Base-by-base conservation (phyloP, 2,113 vertebrate genomes). In the Pampusana beccarii region DNA sequence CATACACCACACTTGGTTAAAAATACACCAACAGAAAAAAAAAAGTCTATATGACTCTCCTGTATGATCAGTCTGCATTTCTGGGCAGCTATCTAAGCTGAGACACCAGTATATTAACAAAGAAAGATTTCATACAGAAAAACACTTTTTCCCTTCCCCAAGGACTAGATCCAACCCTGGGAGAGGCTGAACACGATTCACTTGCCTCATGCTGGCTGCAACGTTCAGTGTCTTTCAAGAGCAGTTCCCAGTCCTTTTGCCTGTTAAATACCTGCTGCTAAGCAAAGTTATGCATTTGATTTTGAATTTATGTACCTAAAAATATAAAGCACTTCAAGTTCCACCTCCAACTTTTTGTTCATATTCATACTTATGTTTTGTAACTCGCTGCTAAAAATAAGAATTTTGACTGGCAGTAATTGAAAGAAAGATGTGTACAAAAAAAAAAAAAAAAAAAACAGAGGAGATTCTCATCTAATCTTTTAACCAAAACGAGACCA, bases 331-430 rank as follows among this genome's bases (percentile, higher is more conserved):
- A n/a, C 44, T 72, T 57, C 38, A 56, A 79, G 66, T 88, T 75
- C 78, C 70, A 79, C 93, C 78, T 91, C 81, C 91, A 92, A 74
- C 72, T 83, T 92, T 65, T 86, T 78, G 72, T 92, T 93, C 64
- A 0, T 42, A 80, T 90, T 90, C 62, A n/a, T 42, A 34, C 70
- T 83, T 80, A 3, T 1, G 24, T 95, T 95, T 91, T 91, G 70
- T 87, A 91, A 78, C 80, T 58, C 56, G 9, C n/a, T 56, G 48
- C 83, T 92, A 93, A 90, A 97, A 95, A 91, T 67, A 86, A 60
- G 51, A 62, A 79, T 94, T 88, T 62, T 88, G 75, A 81, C 57
- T 87, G 89, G 61, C 57, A 81, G 69, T 48, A 56, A 86, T 3
- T 69, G 31, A 71, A 69, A 61, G 29, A 85, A 62, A 54, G 36